phyloP scores from a whole-genome alignment of 2,888 invertebrate genomes.

The Thelaira solivaga region DNA sequence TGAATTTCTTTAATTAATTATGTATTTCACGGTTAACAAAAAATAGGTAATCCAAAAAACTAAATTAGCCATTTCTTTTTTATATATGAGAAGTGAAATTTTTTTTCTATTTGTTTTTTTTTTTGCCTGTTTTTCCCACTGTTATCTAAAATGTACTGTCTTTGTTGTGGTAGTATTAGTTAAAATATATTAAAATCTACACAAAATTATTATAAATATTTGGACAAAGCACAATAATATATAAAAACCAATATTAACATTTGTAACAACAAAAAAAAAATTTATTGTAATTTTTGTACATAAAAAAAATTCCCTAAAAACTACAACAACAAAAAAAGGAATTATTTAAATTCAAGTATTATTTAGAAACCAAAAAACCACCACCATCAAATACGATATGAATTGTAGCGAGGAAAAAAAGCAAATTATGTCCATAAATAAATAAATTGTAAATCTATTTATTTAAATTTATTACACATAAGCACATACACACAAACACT shows the following conservation, averaged over 20 bases:
- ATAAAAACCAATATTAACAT: conserved; percentile 58
- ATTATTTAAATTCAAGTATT: conserved; percentile 58
- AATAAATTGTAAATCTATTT: conserved; percentile 46
- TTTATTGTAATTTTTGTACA: conserved; percentile 1
- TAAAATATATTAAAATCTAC: conserved; percentile 68
- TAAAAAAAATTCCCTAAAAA: conserved; percentile 21
- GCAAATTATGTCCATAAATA: conserved; percentile 34
- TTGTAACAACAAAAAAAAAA: conserved; percentile 16
- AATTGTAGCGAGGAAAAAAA: too few species aligned
- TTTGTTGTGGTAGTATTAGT: conserved; percentile 40
- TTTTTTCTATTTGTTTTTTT: too few species aligned
- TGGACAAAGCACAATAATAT: conserved; percentile 70
- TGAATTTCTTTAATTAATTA: too few species aligned
- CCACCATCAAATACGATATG: conserved; percentile 56
- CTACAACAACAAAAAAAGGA: conserved; percentile 28
- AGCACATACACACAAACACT: too few species aligned
- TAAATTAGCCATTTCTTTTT: too few species aligned
- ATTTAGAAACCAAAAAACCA: conserved; percentile 56
- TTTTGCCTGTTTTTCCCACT: too few species aligned
- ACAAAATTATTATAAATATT: conserved; percentile 75
- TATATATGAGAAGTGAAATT: too few species aligned
- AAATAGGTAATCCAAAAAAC: too few species aligned
- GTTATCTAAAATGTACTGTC: conserved; percentile 31
- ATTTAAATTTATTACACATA: conserved; percentile 34
- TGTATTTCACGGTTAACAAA: too few species aligned